Evolutionary conservation across 2,113 vertebrate species (phyloP).

Genomic region (Paramisgurnus dabryanus): DNA sequence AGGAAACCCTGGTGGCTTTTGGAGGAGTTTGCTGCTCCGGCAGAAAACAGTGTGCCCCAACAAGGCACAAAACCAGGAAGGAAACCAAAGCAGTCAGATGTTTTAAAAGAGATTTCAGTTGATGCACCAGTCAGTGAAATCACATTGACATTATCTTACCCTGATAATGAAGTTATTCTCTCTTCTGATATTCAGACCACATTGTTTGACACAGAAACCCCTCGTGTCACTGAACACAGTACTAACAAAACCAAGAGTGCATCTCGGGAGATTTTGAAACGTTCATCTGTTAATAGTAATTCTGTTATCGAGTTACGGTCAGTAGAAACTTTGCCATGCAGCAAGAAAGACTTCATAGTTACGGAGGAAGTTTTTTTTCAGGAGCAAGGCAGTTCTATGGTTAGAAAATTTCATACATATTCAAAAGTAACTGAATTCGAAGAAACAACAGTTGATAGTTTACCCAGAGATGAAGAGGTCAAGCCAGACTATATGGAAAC

Average conservation of each 20-base stretch:
- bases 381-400: conserved; percentile 55
- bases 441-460: conserved; percentile 40
- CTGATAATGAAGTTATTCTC: conserved; percentile 73
- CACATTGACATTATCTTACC: conserved; percentile 71
- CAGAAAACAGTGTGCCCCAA: conserved; percentile 54
- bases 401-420: conserved; percentile 72
- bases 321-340: conserved; percentile 18
- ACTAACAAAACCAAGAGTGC: conserved; percentile 60
- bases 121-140: conserved; percentile 53
- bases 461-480: conserved; percentile 40
- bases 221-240: conserved; percentile 54
- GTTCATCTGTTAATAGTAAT: not conserved
- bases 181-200: conserved; percentile 60
- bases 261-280: conserved; percentile 3
- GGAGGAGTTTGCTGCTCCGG: conserved; percentile 68
- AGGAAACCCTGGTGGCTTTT: conserved; percentile 73
- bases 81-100: conserved; percentile 50
- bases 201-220: conserved; percentile 53
- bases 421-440: conserved; percentile 62
- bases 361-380: conserved; percentile 65
- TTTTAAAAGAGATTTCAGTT: conserved; percentile 26
- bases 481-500: conserved; percentile 1
- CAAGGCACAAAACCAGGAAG: conserved; percentile 60
- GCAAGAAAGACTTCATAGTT: conserved; percentile 44
- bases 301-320: conserved; percentile 1